Percentiles rank a stretch among this genome's conserved stretches.
Evolutionary conservation across 1,140 invertebrate genomes (phyloP).

Genomic region (Linepithema humile): DNA sequence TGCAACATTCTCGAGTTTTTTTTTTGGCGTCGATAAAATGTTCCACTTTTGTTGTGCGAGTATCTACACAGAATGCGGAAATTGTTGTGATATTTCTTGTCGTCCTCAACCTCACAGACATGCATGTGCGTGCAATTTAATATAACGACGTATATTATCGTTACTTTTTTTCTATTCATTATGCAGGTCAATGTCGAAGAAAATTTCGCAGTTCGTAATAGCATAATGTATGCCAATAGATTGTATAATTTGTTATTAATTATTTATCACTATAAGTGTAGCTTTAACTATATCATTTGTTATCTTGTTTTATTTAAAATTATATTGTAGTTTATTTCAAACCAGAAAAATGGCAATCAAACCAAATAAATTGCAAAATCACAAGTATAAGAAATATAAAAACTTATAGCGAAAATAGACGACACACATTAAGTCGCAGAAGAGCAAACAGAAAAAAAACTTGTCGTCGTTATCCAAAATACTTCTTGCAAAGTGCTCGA

Average conservation of each 20-base stretch:
- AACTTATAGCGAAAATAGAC: no score
- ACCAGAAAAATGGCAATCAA: no score
- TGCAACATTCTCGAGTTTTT: not conserved
- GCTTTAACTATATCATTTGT: not conserved
- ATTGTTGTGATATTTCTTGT: conserved; percentile 25
- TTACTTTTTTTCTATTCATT: not conserved
- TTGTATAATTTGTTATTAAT: not conserved
- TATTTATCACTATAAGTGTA: not conserved
- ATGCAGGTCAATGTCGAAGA: not conserved
- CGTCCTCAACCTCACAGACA: not conserved
- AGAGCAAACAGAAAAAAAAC: not conserved
- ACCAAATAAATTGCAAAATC: no score
- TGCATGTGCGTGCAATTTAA: not conserved
- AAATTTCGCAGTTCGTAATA: not conserved
- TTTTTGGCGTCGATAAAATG: not conserved
- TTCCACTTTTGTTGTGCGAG: not conserved
- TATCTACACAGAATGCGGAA: conserved; percentile 10
- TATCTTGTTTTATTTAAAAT: not conserved
- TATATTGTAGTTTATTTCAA: not conserved
- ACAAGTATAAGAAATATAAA: no score
- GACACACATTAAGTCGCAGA: no score
- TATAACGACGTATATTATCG: not conserved
- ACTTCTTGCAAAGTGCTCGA: not conserved
- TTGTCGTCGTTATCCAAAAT: not conserved
- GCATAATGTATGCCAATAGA: not conserved